These are phyloP conservation scores for Turritopsis rubra DNA, from an alignment of 30 jellyfish, hydroid and myxozoan species.

Conservation along the genomic window DNA sequence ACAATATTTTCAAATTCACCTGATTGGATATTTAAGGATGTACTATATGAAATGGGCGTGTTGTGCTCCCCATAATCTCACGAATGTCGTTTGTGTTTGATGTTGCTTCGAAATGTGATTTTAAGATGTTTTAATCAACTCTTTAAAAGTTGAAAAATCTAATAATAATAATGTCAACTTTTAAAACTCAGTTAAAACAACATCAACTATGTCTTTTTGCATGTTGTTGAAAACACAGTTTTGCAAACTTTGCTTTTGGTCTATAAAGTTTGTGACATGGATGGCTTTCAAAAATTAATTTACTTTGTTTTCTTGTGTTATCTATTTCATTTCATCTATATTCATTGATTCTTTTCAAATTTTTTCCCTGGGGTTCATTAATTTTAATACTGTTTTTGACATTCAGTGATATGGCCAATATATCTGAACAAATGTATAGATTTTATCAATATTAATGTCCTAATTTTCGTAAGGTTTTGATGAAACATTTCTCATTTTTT, in stretches of 20 bases:
- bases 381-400: not conserved
- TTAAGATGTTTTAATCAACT: not conserved
- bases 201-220: not conserved
- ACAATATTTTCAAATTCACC: too few species aligned
- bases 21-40: too few species aligned
- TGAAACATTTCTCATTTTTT: not conserved
- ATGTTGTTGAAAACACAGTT: not conserved
- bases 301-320: not conserved
- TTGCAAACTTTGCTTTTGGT: not conserved
- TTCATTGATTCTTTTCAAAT: not conserved
- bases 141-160: not conserved
- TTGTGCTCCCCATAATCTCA: not conserved
- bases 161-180: not conserved
- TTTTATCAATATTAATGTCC: not conserved
- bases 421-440: not conserved
- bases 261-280: not conserved
- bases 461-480: not conserved
- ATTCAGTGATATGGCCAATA: not conserved
- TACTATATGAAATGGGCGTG: not conserved
- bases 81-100: not conserved
- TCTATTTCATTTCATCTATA: not conserved
- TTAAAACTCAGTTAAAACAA: not conserved
- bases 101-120: not conserved
- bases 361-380: not conserved
- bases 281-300: not conserved